Conservation (phyloP, 2,888 invertebrate genomes). For the Prostheceraeus crozeri region DNA sequence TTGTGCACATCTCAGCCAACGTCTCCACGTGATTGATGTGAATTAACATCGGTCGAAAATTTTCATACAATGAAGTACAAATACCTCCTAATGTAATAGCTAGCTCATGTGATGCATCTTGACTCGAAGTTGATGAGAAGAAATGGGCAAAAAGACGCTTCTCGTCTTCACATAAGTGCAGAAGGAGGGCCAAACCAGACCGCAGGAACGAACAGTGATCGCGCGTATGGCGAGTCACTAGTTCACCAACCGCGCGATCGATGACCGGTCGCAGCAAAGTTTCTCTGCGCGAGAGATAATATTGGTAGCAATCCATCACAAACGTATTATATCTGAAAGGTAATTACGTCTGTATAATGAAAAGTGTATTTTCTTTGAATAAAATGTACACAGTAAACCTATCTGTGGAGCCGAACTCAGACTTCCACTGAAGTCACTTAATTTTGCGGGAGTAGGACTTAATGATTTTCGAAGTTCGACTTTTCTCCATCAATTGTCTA, state of each 20-base stretch:
- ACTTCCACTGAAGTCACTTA: no score
- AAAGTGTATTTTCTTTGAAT: no score
- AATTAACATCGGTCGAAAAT: constrained; percentile 81
- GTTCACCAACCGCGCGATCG: constrained; percentile 64
- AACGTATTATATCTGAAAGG: constrained; percentile 57
- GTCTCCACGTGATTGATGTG: constrained; percentile 95
- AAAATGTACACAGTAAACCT: no score
- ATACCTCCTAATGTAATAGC: constrained; percentile 64
- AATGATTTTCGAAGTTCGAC: no score
- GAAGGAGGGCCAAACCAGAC: constrained; percentile 77
- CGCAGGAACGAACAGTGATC: constrained; percentile 73
- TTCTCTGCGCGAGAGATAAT: constrained; percentile 70
- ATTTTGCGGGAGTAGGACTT: no score
- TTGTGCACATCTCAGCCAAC: constrained; percentile 86
- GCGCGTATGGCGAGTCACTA: constrained; percentile 61
- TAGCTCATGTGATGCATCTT: neutral
- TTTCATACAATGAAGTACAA: constrained; percentile 81
- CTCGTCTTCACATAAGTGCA: constrained; percentile 89
- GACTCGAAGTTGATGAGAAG: constrained; percentile 66
- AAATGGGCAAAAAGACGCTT: constrained; percentile 81
- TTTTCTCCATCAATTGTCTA: no score
- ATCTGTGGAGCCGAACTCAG: no score
- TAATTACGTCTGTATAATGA: neutral
- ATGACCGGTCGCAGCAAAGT: constrained; percentile 67
- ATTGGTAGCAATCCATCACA: constrained; percentile 76